Evolutionary conservation across 2,113 vertebrate genomes (phyloP), one percentile per base, ranked within the genome.

Genomic region (Alaudala cheleensis): DNA sequence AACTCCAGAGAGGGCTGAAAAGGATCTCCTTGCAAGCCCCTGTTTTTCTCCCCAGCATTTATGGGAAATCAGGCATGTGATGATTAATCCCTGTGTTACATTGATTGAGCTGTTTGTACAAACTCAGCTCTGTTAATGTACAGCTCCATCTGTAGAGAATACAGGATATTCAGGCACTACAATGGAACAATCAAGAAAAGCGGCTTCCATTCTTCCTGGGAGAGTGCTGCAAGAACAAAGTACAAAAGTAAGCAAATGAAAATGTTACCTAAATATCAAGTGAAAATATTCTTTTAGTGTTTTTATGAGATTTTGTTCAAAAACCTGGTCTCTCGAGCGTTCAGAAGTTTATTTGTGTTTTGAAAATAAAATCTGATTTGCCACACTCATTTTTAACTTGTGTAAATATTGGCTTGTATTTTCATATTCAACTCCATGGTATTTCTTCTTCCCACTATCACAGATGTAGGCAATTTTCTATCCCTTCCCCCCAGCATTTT

Each of bases 341-440:
- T 47, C 64, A 74, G 56, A 53, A 94, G 51, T 66, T 65, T 83
- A 70, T 77, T 80, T 56, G 17, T 92, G 51, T 90, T 94, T 83
- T 72, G 74, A 90, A 93, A 92, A 65, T 77, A 92, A 80, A 92
- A 94, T 90, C 72, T 65, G 39, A 57, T 40, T 93, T 79, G 37
- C 78, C 67, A 7, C 6, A 4, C 42, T 93, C 31, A 40, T 90
- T 93, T 97, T 94, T 96, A 94, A 73, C 87, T 90, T 45, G 70
- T 28, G 87, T 80, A 96, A 91, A 70, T 96, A 91, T 92, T 96
- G 95, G 73, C 28, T 87, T 93, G n/a, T 82, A 90, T 95, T 96
- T 96, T 93, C 57, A 94, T 95, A 96, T 95, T 94, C 60, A 90
- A 42, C 51, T 88, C 33, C 5, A 33, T 49, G 53, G 73, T 53